Base-by-base conservation (phyloP, 2,797 vertebrate genomes). In the Heteromormyrus szaboi region DNA sequence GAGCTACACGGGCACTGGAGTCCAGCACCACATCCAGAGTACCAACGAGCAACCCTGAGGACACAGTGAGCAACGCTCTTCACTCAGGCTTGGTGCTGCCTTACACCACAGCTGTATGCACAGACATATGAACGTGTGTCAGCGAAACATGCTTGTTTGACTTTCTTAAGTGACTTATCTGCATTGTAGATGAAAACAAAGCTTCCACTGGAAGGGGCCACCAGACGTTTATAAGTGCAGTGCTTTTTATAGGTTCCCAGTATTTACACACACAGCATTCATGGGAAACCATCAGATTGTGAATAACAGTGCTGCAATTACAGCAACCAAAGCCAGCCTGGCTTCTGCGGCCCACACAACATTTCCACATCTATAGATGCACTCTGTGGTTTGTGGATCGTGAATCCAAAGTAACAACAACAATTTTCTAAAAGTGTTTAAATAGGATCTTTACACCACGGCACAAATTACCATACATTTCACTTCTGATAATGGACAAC, bases 21-120 rank as follows among this genome's bases (percentile, higher is more conserved):
- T 99, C 98, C 94, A 99, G 94, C 88, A 99, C 98, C 72, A 99
- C 98, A 0, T 99, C 98, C 87, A 99, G 90, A 0, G 98, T 99
- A 88, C 98, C 98, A 56, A 99, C 98, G 9, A 98, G 94, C 88
- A 98, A 94, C 86, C 97, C 97, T 98, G 89, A 79, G 33, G 85
- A 76, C 3, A 81, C 14, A 62, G 7, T 12, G 25, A 79, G 25
- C 9, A 29, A 29, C 19, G 86, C 51, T 41, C 54, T 33, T 33
- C 86, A 87, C 37, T 87, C 76, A n/a, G 19, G 37, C 17, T n/a
- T 86, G 2, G 1, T 8, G 29, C 14, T 33, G 25, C 29, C n/a
- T n/a, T 46, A 83, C 46, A 37, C 37, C 17, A 44, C 6, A 17
- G 17, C 37, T 84, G 48, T 51, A 51, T 12, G 41, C n/a, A 14